Percentiles rank a stretch among this genome's conserved stretches.
Evolutionary conservation across 1,140 invertebrate genomes (phyloP).

Genomic region (Adelges cooleyi): DNA sequence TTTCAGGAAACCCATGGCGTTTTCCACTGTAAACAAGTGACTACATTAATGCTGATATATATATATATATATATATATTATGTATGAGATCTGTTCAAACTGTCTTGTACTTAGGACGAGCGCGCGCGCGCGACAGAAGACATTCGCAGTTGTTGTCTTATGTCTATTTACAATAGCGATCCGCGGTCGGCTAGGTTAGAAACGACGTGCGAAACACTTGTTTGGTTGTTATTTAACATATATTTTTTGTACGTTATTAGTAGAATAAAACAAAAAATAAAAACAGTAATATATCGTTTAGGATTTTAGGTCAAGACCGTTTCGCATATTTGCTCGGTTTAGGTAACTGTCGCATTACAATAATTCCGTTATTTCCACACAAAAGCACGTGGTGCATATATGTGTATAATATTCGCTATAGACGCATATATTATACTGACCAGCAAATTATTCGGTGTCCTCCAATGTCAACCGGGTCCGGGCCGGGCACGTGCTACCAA

Average conservation of each 20-base stretch:
- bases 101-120: too few species aligned
- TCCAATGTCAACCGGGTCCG: constrained; percentile 18
- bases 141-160: too few species aligned
- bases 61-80: too few species aligned
- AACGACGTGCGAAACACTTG: background rate
- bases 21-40: too few species aligned
- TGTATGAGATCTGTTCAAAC: too few species aligned
- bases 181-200: background rate
- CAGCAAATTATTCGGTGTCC: background rate
- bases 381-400: background rate
- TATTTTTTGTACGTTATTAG: background rate
- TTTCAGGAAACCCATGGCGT: too few species aligned
- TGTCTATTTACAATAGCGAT: background rate
- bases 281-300: background rate
- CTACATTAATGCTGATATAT: too few species aligned
- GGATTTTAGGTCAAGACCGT: constrained; percentile 18
- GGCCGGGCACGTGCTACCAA: background rate
- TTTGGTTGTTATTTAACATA: too few species aligned
- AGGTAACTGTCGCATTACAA: constrained; percentile 16
- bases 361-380: background rate
- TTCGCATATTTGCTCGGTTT: background rate
- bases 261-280: background rate
- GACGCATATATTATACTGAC: background rate
- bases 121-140: too few species aligned
- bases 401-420: background rate